Percentiles rank a stretch among this genome's conserved stretches.
phyloP scores from a whole-genome alignment of 92 coral and sea anemone species.

The Galaxea fascicularis region DNA sequence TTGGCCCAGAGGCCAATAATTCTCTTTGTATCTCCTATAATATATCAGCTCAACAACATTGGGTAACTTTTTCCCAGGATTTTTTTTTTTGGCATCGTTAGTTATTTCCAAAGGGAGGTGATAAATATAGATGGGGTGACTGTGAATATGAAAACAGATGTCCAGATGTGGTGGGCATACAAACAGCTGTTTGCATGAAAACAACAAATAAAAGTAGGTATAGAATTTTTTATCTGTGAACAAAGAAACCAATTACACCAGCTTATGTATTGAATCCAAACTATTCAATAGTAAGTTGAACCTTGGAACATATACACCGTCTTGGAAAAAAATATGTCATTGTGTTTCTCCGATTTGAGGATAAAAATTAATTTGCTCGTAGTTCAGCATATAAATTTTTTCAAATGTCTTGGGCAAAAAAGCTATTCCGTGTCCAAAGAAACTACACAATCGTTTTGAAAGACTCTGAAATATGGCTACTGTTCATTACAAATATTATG shows the following conservation, averaged over 20 bases:
- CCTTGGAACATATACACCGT: too few relatives aligned
- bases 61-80: too few relatives aligned
- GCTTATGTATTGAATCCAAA: background rate
- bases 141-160: constrained; percentile 8
- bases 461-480: background rate
- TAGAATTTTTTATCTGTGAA: background rate
- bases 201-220: background rate
- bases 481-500: background rate
- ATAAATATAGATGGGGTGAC: background rate
- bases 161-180: background rate
- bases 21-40: too few relatives aligned
- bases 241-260: background rate
- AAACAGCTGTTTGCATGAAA: background rate
- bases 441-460: background rate
- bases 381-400: too few relatives aligned
- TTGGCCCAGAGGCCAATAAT: too few relatives aligned
- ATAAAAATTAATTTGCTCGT: too few relatives aligned
- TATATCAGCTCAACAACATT: too few relatives aligned
- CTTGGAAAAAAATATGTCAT: too few relatives aligned
- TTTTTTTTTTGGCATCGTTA: too few relatives aligned
- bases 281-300: background rate
- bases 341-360: too few relatives aligned
- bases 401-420: too few relatives aligned
- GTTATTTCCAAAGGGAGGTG: background rate
- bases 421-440: background rate